Percentiles rank a stretch among this genome's conserved stretches.
These are phyloP conservation scores for Drosophila cracens DNA, from an alignment of 2,888 invertebrate species.

Conservation along the genomic window DNA sequence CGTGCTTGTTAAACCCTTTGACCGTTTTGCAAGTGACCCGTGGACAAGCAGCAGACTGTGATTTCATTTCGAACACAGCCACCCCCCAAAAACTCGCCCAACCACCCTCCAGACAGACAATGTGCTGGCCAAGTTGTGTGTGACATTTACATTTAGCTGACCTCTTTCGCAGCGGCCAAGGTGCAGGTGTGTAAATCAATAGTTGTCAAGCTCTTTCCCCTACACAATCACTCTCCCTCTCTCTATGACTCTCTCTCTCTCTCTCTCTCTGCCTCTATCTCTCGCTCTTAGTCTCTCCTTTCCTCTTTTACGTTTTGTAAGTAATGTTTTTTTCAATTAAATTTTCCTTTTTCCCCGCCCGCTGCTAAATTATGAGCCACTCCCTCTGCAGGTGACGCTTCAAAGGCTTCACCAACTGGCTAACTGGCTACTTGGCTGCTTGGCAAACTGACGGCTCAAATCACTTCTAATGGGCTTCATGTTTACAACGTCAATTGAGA, in stretches of 20 bases:
- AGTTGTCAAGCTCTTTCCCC: constrained; percentile 40
- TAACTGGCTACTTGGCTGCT: constrained; percentile 34
- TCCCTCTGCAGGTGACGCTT: constrained; percentile 50
- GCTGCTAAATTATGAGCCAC: constrained; percentile 68
- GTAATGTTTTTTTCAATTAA: constrained; percentile 77
- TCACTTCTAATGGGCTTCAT: constrained; percentile 81
- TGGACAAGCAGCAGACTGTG: constrained; percentile 67
- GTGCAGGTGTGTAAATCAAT: constrained; percentile 74
- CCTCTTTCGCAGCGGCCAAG: constrained; percentile 81
- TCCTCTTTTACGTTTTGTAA: constrained; percentile 6
- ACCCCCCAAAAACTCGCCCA: constrained; percentile 12
- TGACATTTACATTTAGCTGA: constrained; percentile 82
- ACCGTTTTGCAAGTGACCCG: constrained; percentile 75
- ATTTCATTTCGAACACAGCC: constrained; percentile 56
- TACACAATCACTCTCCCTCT: background rate
- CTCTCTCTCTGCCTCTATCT: constrained; percentile 1
- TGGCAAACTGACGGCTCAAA: constrained; percentile 70
- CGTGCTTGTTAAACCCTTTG: constrained; percentile 65
- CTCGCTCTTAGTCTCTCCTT: background rate
- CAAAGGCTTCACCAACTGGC: constrained; percentile 67
- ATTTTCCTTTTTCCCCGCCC: constrained; percentile 57
- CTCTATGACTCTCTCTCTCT: background rate
- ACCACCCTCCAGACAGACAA: constrained; percentile 50
- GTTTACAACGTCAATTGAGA: constrained; percentile 83
- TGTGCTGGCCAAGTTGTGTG: constrained; percentile 58